Conservation (phyloP, 1,140 invertebrate genomes). For the Pogonomyrmex californicus region DNA sequence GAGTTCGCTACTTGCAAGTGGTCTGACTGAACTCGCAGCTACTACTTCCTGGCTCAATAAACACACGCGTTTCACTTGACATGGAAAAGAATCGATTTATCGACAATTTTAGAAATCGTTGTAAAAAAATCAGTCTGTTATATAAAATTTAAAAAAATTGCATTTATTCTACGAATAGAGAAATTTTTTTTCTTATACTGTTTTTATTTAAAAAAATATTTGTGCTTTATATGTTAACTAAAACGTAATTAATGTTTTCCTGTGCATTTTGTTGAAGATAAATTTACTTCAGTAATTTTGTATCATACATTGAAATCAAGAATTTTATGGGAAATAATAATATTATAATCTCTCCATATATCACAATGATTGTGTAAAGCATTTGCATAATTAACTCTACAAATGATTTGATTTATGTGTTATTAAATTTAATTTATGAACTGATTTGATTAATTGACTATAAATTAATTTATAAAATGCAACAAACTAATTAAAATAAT, state of each 20-base stretch:
- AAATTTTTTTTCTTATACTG: background rate
- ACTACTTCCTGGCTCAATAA: constrained; percentile 36
- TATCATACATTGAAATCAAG: background rate
- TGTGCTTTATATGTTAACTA: background rate
- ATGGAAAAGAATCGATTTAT: constrained; percentile 7
- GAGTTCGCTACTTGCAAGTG: constrained; percentile 40
- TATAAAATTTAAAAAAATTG: background rate
- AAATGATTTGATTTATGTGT: constrained; percentile 26
- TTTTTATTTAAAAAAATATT: background rate
- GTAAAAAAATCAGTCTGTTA: background rate
- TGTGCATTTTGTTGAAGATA: background rate
- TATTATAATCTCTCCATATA: constrained; percentile 19
- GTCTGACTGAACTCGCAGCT: constrained; percentile 40
- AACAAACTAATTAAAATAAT: background rate
- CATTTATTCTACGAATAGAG: background rate
- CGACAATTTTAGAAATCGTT: constrained; percentile 15
- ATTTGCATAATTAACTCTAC: constrained; percentile 36
- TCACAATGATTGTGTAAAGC: constrained; percentile 23
- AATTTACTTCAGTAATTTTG: background rate
- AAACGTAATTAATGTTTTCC: background rate
- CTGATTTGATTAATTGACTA: background rate
- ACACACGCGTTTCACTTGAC: constrained; percentile 22
- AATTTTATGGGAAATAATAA: constrained; percentile 24
- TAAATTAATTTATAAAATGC: constrained; percentile 26
- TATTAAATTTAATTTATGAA: constrained; percentile 3